Percentiles rank a stretch among this genome's conserved stretches.
Conservation (phyloP, 2,113 vertebrate genomes). For the Ictidomys tridecemlineatus region DNA sequence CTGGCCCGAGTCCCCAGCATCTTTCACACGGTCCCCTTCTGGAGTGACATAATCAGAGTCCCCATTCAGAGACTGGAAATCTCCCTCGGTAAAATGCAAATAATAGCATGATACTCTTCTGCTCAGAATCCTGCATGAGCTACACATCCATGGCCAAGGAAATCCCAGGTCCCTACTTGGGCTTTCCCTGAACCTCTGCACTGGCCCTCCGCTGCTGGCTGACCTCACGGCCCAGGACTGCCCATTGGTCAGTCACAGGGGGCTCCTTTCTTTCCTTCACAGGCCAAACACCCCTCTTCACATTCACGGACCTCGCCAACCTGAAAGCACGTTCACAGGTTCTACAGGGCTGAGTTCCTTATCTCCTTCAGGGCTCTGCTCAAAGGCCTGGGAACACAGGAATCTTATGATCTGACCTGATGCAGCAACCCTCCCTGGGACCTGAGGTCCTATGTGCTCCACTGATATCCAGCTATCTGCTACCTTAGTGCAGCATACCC, state of each 20-base stretch:
- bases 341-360: not conserved
- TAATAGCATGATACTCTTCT: not conserved
- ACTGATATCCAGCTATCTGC: not conserved
- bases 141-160: not conserved
- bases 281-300: not conserved
- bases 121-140: not conserved
- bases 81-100: not conserved
- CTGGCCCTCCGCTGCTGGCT: not conserved
- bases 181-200: fast-evolving
- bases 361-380: not conserved
- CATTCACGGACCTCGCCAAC: not conserved
- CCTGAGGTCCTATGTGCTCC: not conserved
- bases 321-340: not conserved
- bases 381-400: not conserved
- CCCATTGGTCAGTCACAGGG: fast-evolving
- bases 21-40: not conserved
- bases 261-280: not conserved
- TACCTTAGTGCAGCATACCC: not conserved
- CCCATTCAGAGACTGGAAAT: not conserved
- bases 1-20: fast-evolving
- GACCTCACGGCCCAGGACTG: not conserved
- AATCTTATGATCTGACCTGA: not conserved
- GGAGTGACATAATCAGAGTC: not conserved
- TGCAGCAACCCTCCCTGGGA: not conserved
- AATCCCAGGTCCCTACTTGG: not conserved